phyloP scores from a whole-genome alignment of 2,113 vertebrate species.

The Melanotaenia duboulayi region DNA sequence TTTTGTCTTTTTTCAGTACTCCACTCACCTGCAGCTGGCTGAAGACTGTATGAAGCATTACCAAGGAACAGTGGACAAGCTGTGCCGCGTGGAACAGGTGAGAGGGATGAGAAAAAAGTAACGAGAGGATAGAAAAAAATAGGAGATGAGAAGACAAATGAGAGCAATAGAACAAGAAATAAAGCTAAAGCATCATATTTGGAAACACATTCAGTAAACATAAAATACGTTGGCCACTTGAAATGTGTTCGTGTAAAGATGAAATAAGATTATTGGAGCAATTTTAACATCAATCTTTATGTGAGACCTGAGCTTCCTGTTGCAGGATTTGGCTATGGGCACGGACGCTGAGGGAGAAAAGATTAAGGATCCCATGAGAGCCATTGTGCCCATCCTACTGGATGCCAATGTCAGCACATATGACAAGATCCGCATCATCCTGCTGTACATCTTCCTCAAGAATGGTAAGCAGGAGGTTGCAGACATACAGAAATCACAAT shows the following conservation, averaged over 20 bases:
- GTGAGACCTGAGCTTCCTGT: not conserved
- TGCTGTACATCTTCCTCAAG: slow-evolving; percentile 98
- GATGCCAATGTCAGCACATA: slow-evolving; percentile 94
- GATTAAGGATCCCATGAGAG: slow-evolving; percentile 99
- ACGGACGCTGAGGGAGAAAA: slow-evolving; percentile 98
- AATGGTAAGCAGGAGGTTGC: slow-evolving; percentile 83
- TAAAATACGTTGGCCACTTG: too few species aligned
- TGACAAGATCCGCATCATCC: slow-evolving; percentile 98
- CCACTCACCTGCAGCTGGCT: slow-evolving; percentile 96
- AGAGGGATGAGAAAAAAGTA: not conserved
- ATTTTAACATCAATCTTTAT: not conserved
- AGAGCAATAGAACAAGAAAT: too few species aligned
- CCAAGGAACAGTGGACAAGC: slow-evolving; percentile 97
- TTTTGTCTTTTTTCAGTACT: slow-evolving; percentile 86
- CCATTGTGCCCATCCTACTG: slow-evolving; percentile 97
- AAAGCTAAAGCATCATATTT: too few species aligned
- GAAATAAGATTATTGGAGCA: not conserved
- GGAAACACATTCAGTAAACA: too few species aligned
- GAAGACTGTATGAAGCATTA: slow-evolving; percentile 99
- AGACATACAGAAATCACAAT: not conserved
- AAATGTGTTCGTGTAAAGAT: not conserved
- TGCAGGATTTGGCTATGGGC: slow-evolving; percentile 96
- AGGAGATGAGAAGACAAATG: not conserved
- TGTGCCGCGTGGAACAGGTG: slow-evolving; percentile 98
- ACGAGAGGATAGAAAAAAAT: too few species aligned